phyloP scores from a whole-genome alignment of 1,140 invertebrate species.

The Drosophila arawakana region DNA sequence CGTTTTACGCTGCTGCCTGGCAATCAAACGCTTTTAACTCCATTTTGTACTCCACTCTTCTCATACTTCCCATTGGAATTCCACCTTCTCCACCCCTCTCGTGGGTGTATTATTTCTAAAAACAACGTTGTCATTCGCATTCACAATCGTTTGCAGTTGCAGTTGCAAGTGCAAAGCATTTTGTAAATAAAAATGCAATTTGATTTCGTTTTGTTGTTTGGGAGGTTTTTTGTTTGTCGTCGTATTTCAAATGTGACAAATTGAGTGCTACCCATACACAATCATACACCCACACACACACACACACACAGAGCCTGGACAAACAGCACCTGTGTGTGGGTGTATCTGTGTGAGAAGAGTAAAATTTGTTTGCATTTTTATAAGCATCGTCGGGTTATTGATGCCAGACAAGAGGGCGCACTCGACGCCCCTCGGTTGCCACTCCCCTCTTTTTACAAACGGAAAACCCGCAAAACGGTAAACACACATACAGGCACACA shows the following conservation, averaged over 20 bases:
- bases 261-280: constrained; percentile 57
- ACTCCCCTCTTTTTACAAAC: constrained; percentile 19
- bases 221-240: constrained; percentile 48
- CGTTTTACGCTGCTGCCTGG: constrained; percentile 1
- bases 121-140: constrained; percentile 41
- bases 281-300: background rate
- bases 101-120: constrained; percentile 32
- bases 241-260: constrained; percentile 82
- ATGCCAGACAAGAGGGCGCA: constrained; percentile 48
- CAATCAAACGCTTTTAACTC: constrained; percentile 35
- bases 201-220: constrained; percentile 62
- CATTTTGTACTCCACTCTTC: background rate
- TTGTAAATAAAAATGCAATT: constrained; percentile 83
- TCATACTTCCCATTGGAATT: background rate
- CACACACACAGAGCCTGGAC: constrained; percentile 25
- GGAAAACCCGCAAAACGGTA: constrained; percentile 66
- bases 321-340: constrained; percentile 54
- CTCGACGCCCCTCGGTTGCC: background rate
- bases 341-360: constrained; percentile 16
- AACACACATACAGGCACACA: constrained; percentile 31
- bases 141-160: constrained; percentile 11
- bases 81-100: background rate
- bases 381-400: constrained; percentile 67
- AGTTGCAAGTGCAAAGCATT: constrained; percentile 73
- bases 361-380: constrained; percentile 82